Percentiles rank a stretch among this genome's conserved stretches.
These are phyloP conservation scores for Spisula solida DNA, from an alignment of 2,888 invertebrate genomes.

Conservation along the genomic window DNA sequence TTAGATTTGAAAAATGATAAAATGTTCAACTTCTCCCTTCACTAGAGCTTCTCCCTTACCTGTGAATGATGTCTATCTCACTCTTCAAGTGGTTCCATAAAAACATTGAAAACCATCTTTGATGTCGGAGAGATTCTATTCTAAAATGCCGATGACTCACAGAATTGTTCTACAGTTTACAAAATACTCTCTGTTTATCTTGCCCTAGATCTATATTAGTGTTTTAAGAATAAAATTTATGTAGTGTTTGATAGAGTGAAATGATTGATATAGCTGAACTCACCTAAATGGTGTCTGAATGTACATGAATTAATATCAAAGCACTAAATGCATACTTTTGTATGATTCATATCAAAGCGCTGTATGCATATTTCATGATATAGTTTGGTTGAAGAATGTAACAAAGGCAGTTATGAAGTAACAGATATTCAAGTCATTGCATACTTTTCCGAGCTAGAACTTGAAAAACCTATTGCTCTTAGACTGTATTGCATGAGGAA, in stretches of 20 bases:
- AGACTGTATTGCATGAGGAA: no score
- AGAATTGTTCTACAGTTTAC: background rate
- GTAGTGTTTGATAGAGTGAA: background rate
- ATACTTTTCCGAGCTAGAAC: no score
- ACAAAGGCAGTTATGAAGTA: no score
- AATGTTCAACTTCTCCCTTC: no score
- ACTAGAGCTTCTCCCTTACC: background rate
- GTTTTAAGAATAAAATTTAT: background rate
- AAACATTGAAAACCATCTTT: background rate
- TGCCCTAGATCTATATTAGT: background rate
- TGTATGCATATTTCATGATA: background rate
- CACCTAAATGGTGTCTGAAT: background rate
- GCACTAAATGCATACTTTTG: background rate
- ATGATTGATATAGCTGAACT: background rate
- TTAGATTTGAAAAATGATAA: no score
- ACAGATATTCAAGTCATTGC: no score
- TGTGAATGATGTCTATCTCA: background rate
- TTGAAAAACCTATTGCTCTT: no score
- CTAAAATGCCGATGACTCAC: background rate
- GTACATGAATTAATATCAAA: background rate
- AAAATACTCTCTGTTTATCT: background rate
- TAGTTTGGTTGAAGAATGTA: no score
- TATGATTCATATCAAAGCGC: background rate
- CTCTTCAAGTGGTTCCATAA: conserved; percentile 1
- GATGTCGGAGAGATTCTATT: background rate